Base-by-base conservation (phyloP, 2,888 invertebrate species). In the Apodemia zela region DNA sequence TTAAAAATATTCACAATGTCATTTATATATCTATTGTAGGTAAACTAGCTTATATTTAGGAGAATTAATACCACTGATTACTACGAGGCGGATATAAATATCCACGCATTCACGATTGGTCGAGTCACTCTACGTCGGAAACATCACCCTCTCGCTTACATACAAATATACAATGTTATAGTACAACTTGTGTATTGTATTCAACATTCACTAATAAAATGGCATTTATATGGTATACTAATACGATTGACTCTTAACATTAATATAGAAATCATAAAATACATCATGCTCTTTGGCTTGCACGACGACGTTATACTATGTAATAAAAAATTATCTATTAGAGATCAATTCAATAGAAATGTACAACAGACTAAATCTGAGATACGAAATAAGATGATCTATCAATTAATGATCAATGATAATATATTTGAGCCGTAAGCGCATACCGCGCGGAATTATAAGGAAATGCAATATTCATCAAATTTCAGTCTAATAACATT, bases 1-100 rank as follows among this genome's bases (percentile, higher is more conserved):
- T 93, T 93, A 93, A 93, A 93, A 93, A 93, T 93, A 93, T 93
- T 93, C 93, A 93, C 93, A 93, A 93, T 93, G 91, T 93, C 92
- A 92, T 93, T 93, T 89, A 89, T 91, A 92, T 93, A 93, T 91
- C 93, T 92, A 92, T 92, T 91, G 89, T 89, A 68, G 87, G 92
- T 91, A 88, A 83, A 88, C 92, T 92, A 93, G 92, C 89, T 89
- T 90, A 90, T 68, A 85, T 72, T 85, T 87, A 89, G 74, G 85
- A 89, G 89, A 90, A 89, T 88, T 89, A 91, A 91, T 90, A 89
- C 90, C 91, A 88, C 88, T 84, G 87, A 85, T 84, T 85, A 85
- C 87, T 87, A 87, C 82, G 65, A 76, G 88, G 84, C 80, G 81
- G 79, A 74, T 70, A 73, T 74, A 69, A 74, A 69, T 71, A 73